phyloP scores from a whole-genome alignment of 2,797 vertebrate genomes.

The Artibeus lituratus region DNA sequence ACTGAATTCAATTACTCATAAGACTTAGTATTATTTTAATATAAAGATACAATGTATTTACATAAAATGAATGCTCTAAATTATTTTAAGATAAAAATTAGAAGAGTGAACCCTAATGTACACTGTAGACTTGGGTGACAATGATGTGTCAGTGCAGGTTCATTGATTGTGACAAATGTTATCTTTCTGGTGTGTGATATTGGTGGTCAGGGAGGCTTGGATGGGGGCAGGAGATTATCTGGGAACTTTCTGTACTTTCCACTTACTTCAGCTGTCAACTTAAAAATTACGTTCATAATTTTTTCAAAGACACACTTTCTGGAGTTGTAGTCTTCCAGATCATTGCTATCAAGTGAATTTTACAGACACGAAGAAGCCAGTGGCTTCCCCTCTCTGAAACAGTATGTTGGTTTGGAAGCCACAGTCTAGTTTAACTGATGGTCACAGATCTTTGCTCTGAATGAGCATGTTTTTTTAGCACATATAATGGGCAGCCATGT shows the following conservation, averaged over 20 bases:
- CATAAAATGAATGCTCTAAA: neutral
- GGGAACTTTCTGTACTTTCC: neutral
- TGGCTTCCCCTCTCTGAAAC: neutral
- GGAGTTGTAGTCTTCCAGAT: neutral
- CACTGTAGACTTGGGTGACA: neutral
- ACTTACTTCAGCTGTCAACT: neutral
- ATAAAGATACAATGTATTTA: neutral
- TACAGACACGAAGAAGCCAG: neutral
- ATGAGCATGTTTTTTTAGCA: neutral
- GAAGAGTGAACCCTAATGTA: neutral
- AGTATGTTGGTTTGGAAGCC: neutral
- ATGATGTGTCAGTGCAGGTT: neutral
- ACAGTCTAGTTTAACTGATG: neutral
- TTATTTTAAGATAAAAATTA: constrained; percentile 25
- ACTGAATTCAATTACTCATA: neutral
- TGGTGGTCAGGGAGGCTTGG: neutral
- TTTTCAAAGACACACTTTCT: neutral
- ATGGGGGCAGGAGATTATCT: neutral
- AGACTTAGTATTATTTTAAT: neutral
- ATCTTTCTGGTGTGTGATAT: neutral
- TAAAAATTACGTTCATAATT: neutral
- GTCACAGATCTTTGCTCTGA: constrained; percentile 45
- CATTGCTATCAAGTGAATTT: neutral
- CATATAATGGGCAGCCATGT: neutral
- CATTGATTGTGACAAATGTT: neutral